Base-by-base conservation (phyloP, 2,113 vertebrate genomes). In the Notothenia rossii region DNA sequence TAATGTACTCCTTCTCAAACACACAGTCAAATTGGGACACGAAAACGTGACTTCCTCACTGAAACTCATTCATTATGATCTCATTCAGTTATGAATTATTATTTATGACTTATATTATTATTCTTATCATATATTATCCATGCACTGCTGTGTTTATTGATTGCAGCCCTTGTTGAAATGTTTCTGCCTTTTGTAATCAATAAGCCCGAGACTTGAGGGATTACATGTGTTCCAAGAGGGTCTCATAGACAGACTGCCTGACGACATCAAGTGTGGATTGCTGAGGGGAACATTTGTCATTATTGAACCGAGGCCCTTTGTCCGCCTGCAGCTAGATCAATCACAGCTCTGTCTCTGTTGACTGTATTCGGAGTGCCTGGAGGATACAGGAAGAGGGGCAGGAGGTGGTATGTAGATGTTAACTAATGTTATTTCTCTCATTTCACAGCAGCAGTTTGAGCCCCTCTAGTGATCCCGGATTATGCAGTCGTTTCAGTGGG, bases 31-130 rank as follows among this genome's bases (percentile, higher is more conserved):
- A 36, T 66, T 49, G 36, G 36, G 7, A 40, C 29, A 29, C 29
- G 29, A 40, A 6, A 40, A 40, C 7, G 5, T 40, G 6, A 40
- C 36, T 40, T 40, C 36, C 36, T 40, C 36, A 7, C 7, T 40
- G 36, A 40, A 66, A 66, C 49, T 55, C n/a, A 75, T 64, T 25
- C 68, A 55, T 51, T 11, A 68, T 76, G 45, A 63, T 62, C 63
- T 67, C 53, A 71, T 58, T 74, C 17, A 86, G 78, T 80, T 64
- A 81, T 87, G 84, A 83, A 81, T 85, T 74, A 92, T 85, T 78
- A 92, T 84, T 82, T 86, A 91, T 92, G 66, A 76, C 59, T 90
- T 91, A 88, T 87, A 50, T 89, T 40, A 40, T 40, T 40, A 40
- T 40, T 40, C 7, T 40, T 7, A 40, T 40, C 4, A 36, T 36